A percentile compares a stretch with the other conserved stretches of the same genome.
phyloP scores from a whole-genome alignment of 2,113 vertebrate genomes.

The Athene noctua region DNA sequence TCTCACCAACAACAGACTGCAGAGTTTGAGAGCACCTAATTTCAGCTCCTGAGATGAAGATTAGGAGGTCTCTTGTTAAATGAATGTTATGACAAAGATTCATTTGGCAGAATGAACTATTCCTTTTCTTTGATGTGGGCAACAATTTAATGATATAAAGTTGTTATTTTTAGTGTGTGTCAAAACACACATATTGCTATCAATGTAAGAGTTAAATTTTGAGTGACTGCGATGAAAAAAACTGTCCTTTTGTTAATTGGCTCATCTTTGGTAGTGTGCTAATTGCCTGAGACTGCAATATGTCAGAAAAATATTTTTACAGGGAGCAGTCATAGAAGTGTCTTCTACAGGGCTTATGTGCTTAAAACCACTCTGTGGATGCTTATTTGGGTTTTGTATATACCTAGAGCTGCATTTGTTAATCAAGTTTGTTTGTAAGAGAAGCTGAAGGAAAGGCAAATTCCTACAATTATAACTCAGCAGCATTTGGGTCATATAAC shows the following conservation, averaged over 20 bases:
- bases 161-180: neutral
- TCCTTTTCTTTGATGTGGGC: neutral
- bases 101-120: neutral
- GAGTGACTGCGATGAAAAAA: neutral
- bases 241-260: neutral
- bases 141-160: neutral
- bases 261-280: neutral
- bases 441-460: neutral
- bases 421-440: neutral
- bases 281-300: neutral
- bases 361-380: neutral
- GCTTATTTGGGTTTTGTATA: neutral
- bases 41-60: neutral
- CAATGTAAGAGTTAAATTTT: neutral
- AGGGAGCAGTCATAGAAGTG: neutral
- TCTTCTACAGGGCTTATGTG: neutral
- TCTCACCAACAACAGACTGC: neutral
- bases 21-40: neutral
- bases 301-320: neutral
- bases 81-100: neutral
- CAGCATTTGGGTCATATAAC: neutral
- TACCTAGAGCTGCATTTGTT: neutral
- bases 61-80: neutral
- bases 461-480: neutral
- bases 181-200: neutral